Evolutionary conservation across 2,797 vertebrate species (phyloP).

Genomic region (Poecilia picta): DNA sequence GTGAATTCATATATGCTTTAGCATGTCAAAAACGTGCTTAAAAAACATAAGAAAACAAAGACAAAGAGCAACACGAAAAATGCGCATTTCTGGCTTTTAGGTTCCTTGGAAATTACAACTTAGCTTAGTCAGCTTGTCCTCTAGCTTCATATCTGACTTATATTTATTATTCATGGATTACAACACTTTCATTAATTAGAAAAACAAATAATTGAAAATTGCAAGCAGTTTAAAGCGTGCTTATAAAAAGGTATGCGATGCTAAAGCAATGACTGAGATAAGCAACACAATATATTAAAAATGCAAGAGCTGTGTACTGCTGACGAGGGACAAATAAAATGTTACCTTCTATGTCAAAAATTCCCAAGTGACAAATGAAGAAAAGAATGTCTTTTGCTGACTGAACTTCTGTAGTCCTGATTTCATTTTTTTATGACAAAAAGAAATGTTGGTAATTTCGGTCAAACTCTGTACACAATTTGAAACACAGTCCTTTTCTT

Average conservation of each 20-base stretch:
- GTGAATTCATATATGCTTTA: not conserved
- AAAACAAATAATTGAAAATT: constrained; percentile 35
- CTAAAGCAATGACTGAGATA: constrained; percentile 11
- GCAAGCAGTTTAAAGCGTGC: not conserved
- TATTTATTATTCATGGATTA: constrained; percentile 58
- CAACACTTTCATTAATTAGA: constrained; percentile 49
- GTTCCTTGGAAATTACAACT: constrained; percentile 27
- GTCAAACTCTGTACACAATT: not conserved
- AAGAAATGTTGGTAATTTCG: constrained; percentile 6
- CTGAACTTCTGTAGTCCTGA: not conserved
- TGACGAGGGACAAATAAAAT: constrained; percentile 14
- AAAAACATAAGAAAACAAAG: not conserved
- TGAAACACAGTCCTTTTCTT: not conserved
- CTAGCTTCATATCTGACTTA: constrained; percentile 25
- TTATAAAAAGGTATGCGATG: constrained; percentile 8
- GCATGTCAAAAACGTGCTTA: not conserved
- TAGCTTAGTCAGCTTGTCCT: constrained; percentile 8
- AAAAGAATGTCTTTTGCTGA: constrained; percentile 3
- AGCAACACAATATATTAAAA: constrained; percentile 15
- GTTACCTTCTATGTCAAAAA: not conserved
- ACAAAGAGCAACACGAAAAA: constrained; percentile 19
- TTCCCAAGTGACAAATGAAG: constrained; percentile 9
- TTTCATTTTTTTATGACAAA: constrained; percentile 7
- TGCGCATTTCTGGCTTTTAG: constrained; percentile 20
- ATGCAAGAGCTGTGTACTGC: constrained; percentile 2